Evolutionary conservation across 35 echinoderm and acorn worm species (phyloP).

Genomic region (Anneissia japonica): DNA sequence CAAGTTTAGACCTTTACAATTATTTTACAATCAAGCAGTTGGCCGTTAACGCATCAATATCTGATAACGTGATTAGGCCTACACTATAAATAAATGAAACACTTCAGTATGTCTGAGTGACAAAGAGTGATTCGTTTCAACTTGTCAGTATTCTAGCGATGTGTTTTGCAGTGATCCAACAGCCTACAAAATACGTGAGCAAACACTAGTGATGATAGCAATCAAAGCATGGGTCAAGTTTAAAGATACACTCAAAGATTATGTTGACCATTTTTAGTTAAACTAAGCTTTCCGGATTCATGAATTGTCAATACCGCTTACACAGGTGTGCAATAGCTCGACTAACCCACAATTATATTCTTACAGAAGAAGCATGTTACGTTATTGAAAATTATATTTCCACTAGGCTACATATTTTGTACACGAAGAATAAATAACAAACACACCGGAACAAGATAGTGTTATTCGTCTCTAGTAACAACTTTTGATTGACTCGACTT

Average conservation of each 20-base stretch:
- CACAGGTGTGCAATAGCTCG: not conserved
- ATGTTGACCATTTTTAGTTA: not conserved
- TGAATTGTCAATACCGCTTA: not conserved
- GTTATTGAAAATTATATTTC: too few relatives aligned
- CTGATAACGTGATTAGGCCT: not conserved
- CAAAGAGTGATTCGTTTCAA: not conserved
- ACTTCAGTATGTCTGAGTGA: not conserved
- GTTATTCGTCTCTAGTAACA: too few relatives aligned
- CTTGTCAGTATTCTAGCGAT: not conserved
- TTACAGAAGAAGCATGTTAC: too few relatives aligned
- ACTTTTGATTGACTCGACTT: too few relatives aligned
- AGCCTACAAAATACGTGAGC: not conserved
- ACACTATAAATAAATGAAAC: not conserved
- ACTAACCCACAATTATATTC: too few relatives aligned
- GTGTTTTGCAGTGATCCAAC: not conserved
- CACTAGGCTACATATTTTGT: too few relatives aligned
- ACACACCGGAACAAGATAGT: too few relatives aligned
- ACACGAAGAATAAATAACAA: too few relatives aligned
- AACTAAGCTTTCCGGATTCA: not conserved
- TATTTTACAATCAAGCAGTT: too few relatives aligned
- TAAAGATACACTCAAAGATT: not conserved
- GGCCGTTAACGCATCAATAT: not conserved
- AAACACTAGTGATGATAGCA: not conserved
- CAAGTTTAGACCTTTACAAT: too few relatives aligned
- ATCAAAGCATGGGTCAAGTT: not conserved